Evolutionary conservation across 1,140 invertebrate genomes (phyloP).

Genomic region (Macrobrachium nipponense): DNA sequence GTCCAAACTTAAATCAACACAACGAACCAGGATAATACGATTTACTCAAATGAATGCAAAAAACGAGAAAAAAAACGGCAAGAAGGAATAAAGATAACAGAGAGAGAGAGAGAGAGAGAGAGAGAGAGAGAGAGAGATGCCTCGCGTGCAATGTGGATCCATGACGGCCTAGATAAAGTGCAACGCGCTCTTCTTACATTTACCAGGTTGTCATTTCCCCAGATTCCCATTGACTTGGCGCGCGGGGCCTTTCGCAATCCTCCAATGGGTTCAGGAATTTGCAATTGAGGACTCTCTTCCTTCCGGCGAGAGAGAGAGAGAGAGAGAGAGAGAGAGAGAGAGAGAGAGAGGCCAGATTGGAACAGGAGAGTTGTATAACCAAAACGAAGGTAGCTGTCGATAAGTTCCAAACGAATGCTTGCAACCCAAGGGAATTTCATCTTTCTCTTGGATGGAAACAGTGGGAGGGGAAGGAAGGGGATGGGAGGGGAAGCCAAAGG

Average conservation of each 20-base stretch:
- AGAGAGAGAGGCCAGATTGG: no score
- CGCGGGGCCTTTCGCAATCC: no score
- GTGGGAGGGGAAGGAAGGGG: background rate
- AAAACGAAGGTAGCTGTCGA: no score
- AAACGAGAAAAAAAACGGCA: background rate
- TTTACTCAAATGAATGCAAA: no score
- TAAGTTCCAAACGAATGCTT: background rate
- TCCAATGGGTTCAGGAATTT: no score
- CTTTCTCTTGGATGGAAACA: background rate
- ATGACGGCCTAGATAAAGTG: background rate
- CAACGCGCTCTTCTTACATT: background rate
- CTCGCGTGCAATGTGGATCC: background rate
- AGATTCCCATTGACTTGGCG: no score
- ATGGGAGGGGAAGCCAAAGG: background rate
- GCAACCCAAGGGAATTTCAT: background rate
- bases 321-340: no score
- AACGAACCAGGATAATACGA: no score
- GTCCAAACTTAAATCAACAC: no score
- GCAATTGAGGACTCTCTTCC: no score
- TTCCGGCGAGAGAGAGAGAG: no score
- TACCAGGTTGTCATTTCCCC: background rate
- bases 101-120: slow-evolving; percentile 26
- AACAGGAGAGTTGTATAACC: no score
- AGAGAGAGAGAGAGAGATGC: slow-evolving; percentile 12
- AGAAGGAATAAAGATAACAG: background rate